phyloP scores from a whole-genome alignment of 1,140 invertebrate species.

The Pseudomyrmex sp. region DNA sequence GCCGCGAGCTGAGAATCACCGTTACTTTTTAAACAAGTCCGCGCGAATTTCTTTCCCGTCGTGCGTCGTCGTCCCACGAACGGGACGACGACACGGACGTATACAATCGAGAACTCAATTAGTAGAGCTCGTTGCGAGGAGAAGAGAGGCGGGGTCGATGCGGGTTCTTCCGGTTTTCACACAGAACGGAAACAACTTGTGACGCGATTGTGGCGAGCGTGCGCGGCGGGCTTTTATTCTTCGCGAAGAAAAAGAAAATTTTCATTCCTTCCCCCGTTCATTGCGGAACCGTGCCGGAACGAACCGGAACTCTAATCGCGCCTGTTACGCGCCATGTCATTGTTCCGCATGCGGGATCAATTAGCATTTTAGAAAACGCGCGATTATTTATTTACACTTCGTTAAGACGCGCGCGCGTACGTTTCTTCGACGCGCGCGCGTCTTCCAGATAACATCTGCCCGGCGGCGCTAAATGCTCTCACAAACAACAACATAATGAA shows the following conservation, averaged over 20 bases:
- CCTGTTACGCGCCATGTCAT: conserved; percentile 28
- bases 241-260: conserved; percentile 6
- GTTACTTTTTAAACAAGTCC: conserved; percentile 39
- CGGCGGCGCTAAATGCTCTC: too few species aligned
- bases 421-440: not conserved
- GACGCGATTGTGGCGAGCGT: too few species aligned
- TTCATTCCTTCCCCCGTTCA: conserved; percentile 20
- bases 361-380: conserved; percentile 48
- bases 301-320: conserved; percentile 50
- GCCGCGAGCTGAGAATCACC: conserved; percentile 53
- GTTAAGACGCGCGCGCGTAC: not conserved
- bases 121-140: not conserved
- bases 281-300: conserved; percentile 54
- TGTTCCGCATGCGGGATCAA: conserved; percentile 11
- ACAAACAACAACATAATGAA: too few species aligned
- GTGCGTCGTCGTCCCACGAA: not conserved
- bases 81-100: not conserved
- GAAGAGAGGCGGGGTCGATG: too few species aligned
- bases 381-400: not conserved
- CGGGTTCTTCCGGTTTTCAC: too few species aligned
- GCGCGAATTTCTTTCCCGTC: conserved; percentile 45
- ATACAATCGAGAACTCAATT: conserved; percentile 46
- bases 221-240: not conserved
- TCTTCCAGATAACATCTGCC: too few species aligned
- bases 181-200: too few species aligned